Evolutionary conservation across 2,797 vertebrate genomes (phyloP).

Genomic region (Sebastes cheni): DNA sequence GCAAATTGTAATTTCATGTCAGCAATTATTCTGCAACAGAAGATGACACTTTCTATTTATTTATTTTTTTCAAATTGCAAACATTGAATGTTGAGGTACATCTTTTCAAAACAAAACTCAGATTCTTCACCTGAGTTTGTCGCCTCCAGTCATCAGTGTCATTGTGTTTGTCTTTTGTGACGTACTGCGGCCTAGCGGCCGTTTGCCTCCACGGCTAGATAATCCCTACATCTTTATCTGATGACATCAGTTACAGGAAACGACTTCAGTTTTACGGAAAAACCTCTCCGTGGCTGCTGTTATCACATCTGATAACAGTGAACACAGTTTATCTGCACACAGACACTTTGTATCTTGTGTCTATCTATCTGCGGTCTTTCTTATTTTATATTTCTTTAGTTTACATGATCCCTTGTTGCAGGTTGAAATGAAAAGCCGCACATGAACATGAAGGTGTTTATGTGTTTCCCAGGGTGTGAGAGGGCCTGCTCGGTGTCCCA

Average conservation of each 20-base stretch:
- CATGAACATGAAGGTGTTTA: neutral
- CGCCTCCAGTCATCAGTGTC: neutral
- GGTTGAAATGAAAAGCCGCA: neutral
- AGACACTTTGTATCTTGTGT: neutral
- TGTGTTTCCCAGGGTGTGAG: constrained; percentile 26
- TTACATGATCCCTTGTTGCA: neutral
- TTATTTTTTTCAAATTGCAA: neutral
- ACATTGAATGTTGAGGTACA: neutral
- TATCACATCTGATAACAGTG: neutral
- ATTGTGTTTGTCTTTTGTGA: neutral
- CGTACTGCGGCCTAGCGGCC: constrained; percentile 50
- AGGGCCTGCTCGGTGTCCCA: constrained; percentile 31
- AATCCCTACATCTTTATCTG: neutral
- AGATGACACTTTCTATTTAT: neutral
- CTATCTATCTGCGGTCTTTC: neutral
- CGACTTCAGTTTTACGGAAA: neutral
- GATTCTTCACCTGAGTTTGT: neutral
- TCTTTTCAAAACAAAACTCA: neutral
- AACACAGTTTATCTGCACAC: neutral
- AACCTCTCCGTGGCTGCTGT: neutral
- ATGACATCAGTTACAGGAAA: neutral
- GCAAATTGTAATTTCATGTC: neutral
- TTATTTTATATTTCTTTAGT: neutral
- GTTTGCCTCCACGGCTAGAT: neutral
- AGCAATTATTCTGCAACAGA: neutral